Base-by-base conservation (phyloP, 2,797 vertebrate species). In the Malurus splendens region DNA sequence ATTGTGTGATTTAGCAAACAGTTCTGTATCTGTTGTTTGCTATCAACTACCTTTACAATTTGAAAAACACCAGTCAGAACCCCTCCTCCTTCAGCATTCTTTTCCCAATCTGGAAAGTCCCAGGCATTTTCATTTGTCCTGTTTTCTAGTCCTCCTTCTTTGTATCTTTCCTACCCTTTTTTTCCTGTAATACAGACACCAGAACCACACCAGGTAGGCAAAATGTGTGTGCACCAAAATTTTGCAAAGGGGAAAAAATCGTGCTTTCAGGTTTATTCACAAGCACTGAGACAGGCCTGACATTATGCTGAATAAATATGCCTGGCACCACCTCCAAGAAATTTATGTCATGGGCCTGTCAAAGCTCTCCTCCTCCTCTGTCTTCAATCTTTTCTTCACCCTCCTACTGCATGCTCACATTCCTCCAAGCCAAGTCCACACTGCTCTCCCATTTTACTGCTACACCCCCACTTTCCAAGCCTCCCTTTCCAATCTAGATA, bases 331-430 rank as follows among this genome's bases (percentile, higher is more conserved):
- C 87, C 91, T 94, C 89, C 86, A 89, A 95, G 74, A 92, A 93
- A 92, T 86, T 59, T 59, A 52, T 94, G 85, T 87, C 92, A 94
- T 56, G 71, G 91, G 91, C 80, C 64, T 94, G 92, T 95, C 94
- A 95, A 93, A 95, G 70, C 87, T 95, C 91, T 95, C 93, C 93
- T 94, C 93, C 94, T 90, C 87, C 87, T 94, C 91, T 92, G 87
- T 70, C 91, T 94, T 95, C 89, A 95, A 11, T 87, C 92, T 92
- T 94, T 94, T 94, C 92, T 95, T 94, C 93, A 86, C 85, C 93
- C 91, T 95, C 94, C 94, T 67, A 95, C 94, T 93, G 60, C 89
- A 86, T 33, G 86, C 60, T 90, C 77, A 94, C 82, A 92, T 93
- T 89, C 42, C 86, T 90, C 89, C 89, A 93, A 94, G 91, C 92